Evolutionary conservation across 2,888 invertebrate genomes (phyloP).

Genomic region (Heteromyza rotundicornis): DNA sequence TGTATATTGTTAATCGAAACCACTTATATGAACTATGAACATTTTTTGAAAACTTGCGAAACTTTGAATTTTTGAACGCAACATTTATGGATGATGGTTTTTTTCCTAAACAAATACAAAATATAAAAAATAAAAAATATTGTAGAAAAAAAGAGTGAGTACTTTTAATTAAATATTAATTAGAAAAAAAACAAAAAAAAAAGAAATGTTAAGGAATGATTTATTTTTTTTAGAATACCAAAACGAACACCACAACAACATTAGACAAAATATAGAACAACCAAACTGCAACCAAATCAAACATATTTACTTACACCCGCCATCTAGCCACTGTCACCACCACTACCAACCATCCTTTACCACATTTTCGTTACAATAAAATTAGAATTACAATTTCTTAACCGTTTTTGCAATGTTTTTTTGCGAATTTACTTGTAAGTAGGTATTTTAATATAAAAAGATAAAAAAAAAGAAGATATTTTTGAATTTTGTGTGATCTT

Average conservation of each 20-base stretch:
- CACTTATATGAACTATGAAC: conserved; percentile 40
- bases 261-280: conserved; percentile 10
- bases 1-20: too few relatives aligned
- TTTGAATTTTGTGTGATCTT: too few relatives aligned
- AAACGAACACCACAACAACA: conserved; percentile 29
- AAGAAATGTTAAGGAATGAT: conserved; percentile 6
- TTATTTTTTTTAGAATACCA: neutral
- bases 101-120: conserved; percentile 38
- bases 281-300: neutral
- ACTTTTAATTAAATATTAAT: conserved; percentile 53
- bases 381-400: too few relatives aligned
- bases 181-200: conserved; percentile 22
- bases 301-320: too few relatives aligned
- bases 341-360: too few relatives aligned
- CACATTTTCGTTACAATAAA: too few relatives aligned
- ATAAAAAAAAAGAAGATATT: conserved; percentile 25
- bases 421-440: neutral
- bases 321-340: too few relatives aligned
- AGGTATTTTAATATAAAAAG: neutral
- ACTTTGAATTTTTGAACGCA: conserved; percentile 53
- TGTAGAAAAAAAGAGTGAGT: conserved; percentile 63
- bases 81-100: conserved; percentile 52
- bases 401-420: too few relatives aligned
- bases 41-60: conserved; percentile 37
- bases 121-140: too few relatives aligned